A percentile compares a stretch with the other conserved stretches of the same genome.
These are phyloP conservation scores for Charina bottae DNA, from an alignment of 2,113 vertebrate genomes.

Conservation along the genomic window DNA sequence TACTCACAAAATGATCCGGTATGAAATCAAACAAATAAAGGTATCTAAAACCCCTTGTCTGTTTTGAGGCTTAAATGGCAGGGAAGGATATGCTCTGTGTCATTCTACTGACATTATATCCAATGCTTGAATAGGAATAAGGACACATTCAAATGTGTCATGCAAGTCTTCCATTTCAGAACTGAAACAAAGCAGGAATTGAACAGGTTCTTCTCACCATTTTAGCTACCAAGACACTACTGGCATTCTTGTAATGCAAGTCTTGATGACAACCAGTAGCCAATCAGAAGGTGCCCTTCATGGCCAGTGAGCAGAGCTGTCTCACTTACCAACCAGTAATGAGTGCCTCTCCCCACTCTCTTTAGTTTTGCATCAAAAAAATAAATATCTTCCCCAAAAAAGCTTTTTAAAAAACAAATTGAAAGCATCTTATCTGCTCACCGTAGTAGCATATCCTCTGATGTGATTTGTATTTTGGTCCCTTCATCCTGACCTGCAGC, in stretches of 20 bases:
- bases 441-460: not conserved
- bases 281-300: not conserved
- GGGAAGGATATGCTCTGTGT: not conserved
- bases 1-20: slow-evolving; percentile 88
- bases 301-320: not conserved
- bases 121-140: not conserved
- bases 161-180: not conserved
- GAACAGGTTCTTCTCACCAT: not conserved
- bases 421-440: not conserved
- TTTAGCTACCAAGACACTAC: not conserved
- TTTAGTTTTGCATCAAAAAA: not conserved
- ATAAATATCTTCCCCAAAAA: not conserved
- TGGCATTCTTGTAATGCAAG: not conserved
- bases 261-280: not conserved
- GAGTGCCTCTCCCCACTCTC: not conserved
- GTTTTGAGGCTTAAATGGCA: slow-evolving; percentile 51
- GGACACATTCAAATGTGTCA: not conserved
- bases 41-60: slow-evolving; percentile 74
- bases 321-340: not conserved
- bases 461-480: not conserved
- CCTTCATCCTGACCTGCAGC: not conserved
- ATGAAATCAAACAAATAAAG: slow-evolving; percentile 97
- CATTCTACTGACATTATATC: not conserved
- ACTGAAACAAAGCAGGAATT: not conserved
- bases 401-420: not conserved